Percentiles rank a stretch among this genome's conserved stretches.
Conservation (phyloP, 92 coral and sea anemone species). For the Actinostola sp. region DNA sequence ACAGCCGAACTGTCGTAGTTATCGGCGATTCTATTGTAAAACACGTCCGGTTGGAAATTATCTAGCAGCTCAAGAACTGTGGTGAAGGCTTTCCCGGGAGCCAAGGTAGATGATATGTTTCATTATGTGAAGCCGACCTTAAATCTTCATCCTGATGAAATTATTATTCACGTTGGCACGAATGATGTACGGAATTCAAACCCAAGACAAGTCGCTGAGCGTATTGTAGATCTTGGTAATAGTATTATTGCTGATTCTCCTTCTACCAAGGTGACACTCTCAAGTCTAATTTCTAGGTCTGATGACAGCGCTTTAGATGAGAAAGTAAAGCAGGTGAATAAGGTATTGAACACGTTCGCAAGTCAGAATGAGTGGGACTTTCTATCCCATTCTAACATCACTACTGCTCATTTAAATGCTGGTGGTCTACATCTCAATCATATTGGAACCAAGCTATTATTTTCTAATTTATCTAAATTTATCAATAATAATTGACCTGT, state of each 20-base stretch:
- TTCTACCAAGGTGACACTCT: slow-evolving; percentile 4
- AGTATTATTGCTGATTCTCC: slow-evolving; percentile 6
- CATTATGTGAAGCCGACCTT: slow-evolving; percentile 3
- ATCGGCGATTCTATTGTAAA: slow-evolving; percentile 13
- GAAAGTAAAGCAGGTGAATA: slow-evolving; percentile 9
- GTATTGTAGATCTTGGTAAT: slow-evolving; percentile 14
- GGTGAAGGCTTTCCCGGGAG: slow-evolving; percentile 12
- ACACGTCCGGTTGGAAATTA: slow-evolving; percentile 14
- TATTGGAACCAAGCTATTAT: background rate
- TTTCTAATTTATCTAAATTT: background rate
- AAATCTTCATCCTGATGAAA: slow-evolving; percentile 6
- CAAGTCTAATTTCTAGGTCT: background rate
- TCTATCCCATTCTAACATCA: slow-evolving; percentile 8
- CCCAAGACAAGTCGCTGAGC: slow-evolving; percentile 9
- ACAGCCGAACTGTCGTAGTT: background rate
- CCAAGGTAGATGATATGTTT: slow-evolving; percentile 4
- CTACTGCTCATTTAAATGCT: slow-evolving; percentile 7
- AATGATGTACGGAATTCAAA: background rate
- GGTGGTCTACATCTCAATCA: slow-evolving; percentile 9
- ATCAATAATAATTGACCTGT: background rate
- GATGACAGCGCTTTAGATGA: slow-evolving; percentile 11
- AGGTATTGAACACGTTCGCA: slow-evolving; percentile 5
- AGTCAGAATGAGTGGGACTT: slow-evolving; percentile 12
- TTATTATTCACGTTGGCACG: slow-evolving; percentile 10
- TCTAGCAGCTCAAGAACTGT: background rate